Conservation (phyloP, 2,113 vertebrate species). For the Pygoscelis adeliae region DNA sequence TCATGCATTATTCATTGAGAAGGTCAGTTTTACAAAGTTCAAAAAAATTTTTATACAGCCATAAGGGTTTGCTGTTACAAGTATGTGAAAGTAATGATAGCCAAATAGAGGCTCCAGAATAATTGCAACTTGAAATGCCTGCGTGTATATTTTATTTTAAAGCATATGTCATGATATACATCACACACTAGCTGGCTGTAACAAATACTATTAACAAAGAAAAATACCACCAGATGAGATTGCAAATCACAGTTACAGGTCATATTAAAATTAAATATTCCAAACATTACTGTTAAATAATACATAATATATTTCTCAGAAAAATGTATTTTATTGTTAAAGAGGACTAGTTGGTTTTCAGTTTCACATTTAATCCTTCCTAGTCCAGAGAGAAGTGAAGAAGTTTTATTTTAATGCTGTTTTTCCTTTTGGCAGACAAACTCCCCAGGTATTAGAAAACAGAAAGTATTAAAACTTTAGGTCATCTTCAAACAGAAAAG, state of each 20-base stretch:
- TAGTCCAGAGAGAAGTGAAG: background rate
- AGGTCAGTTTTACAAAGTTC: background rate
- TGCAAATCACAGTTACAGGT: background rate
- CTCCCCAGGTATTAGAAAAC: background rate
- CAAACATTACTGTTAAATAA: background rate
- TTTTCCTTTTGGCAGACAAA: background rate
- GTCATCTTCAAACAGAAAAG: background rate
- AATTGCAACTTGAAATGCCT: background rate
- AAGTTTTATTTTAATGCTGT: background rate
- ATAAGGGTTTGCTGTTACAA: background rate
- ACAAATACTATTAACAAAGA: background rate
- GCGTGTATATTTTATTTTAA: background rate
- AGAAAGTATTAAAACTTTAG: background rate
- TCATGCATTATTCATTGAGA: fast-evolving
- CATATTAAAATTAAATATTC: background rate
- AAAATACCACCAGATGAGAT: background rate
- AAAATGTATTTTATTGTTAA: background rate
- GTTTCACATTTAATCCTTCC: background rate
- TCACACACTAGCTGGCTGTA: background rate
- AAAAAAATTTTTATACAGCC: background rate
- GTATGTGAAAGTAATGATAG: background rate
- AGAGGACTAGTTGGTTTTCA: background rate
- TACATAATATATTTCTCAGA: background rate
- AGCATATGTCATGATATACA: background rate
- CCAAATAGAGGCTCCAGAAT: background rate